Conservation (phyloP, 2,888 invertebrate genomes). For the Lasioglossum villosulum region DNA sequence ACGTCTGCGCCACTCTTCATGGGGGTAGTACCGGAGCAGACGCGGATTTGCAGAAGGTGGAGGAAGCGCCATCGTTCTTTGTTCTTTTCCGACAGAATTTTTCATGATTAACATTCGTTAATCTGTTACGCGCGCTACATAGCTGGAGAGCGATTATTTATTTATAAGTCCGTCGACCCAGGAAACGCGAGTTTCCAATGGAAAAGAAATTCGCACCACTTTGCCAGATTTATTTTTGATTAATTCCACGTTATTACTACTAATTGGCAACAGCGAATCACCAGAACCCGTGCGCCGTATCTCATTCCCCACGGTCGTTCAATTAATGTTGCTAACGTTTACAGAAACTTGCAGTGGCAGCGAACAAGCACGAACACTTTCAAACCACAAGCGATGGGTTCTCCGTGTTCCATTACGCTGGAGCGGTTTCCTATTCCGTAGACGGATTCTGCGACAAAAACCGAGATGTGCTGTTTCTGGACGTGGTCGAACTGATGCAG, state of each 20-base stretch:
- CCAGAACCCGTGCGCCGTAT: not conserved
- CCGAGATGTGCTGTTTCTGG: slow-evolving; percentile 88
- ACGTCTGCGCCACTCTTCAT: slow-evolving; percentile 89
- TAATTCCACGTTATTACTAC: not conserved
- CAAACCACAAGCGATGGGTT: slow-evolving; percentile 86
- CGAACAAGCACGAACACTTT: slow-evolving; percentile 87
- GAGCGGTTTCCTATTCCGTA: slow-evolving; percentile 88
- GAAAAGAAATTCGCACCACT: not conserved
- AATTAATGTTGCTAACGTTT: slow-evolving; percentile 41
- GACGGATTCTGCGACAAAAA: slow-evolving; percentile 89
- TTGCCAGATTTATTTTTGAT: not conserved
- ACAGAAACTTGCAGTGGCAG: slow-evolving; percentile 86
- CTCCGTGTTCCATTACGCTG: slow-evolving; percentile 89
- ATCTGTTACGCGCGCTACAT: not conserved
- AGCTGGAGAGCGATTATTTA: not conserved
- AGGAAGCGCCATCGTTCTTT: not conserved
- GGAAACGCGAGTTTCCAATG: not conserved
- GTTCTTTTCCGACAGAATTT: not conserved
- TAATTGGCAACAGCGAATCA: not conserved
- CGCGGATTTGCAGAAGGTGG: slow-evolving; percentile 86
- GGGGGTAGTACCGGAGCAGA: slow-evolving; percentile 88
- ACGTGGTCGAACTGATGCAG: slow-evolving; percentile 89
- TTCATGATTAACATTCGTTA: not conserved
- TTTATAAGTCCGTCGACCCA: not conserved
- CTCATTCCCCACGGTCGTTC: not conserved